Evolutionary conservation across 2,113 vertebrate genomes (phyloP), one percentile per base, ranked within the genome.

Genomic region (Nyctereutes procyonoides): DNA sequence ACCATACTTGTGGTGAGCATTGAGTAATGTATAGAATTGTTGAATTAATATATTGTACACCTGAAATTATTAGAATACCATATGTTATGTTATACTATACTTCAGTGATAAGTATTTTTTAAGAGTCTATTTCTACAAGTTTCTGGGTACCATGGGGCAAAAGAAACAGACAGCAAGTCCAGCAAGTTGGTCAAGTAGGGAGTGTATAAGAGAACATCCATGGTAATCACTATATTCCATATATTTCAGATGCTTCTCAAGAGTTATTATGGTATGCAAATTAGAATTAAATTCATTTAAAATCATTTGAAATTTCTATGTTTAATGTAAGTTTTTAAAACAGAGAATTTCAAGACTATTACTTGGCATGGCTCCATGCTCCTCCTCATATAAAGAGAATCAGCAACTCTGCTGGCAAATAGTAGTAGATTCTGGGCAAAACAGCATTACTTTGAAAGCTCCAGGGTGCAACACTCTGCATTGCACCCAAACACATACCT

Each of bases 101-200:
- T 48, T 76, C 38, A 43, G 38, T 71, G 48, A 48, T 43, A 51
- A 51, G 43, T 76, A 51, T 17, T 55, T 79, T 38, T 55, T 79
- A 55, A 80, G 1, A 26, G 1, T 17, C 35, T 55, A 9, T 3
- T 71, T 73, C 14, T 24, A 77, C 30, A 77, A 80, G n/a, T 51
- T 51, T 83, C 28, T 28, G 51, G 38, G 1, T 43, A 1, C 8
- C 3, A 2, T 0, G 0, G 2, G 20, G 5, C 7, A 76, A 9
- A 65, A 60, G 4, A 24, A 17, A 74, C 32, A 22, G n/a, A 30
- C 4, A 86, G 2, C 10, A 81, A 67, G 24, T 22, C 28, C 35
- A 95, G 30, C 7, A 85, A 60, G n/a, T 3, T 35, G 63, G 17
- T 62, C 56, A 74, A 43, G 13, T 32, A 4, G 1, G 28, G 2